These are phyloP conservation scores for Hirtodrosophila confusa DNA, from an alignment of 2,888 invertebrate genomes.

Conservation along the genomic window DNA sequence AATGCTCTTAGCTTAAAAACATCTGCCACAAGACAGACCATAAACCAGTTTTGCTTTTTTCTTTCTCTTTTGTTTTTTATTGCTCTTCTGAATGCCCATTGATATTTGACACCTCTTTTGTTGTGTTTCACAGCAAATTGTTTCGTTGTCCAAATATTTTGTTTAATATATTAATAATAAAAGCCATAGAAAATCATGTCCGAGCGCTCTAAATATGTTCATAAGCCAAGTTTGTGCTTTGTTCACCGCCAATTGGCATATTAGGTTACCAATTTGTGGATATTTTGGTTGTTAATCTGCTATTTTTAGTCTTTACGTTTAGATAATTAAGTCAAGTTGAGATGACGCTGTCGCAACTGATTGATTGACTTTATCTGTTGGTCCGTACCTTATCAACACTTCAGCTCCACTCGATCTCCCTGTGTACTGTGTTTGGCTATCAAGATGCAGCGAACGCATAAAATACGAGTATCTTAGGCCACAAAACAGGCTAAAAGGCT, in stretches of 20 bases:
- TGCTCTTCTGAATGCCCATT: slow-evolving; percentile 11
- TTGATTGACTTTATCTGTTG: slow-evolving; percentile 74
- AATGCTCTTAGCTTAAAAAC: slow-evolving; percentile 38
- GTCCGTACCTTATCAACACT: slow-evolving; percentile 65
- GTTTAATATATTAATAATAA: slow-evolving; percentile 65
- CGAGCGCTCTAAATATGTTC: slow-evolving; percentile 31
- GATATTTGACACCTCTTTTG: slow-evolving; percentile 46
- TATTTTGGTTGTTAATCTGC: slow-evolving; percentile 43
- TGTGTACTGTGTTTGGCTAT: slow-evolving; percentile 53
- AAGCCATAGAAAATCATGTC: slow-evolving; percentile 41
- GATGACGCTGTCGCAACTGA: slow-evolving; percentile 67
- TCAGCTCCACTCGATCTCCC: slow-evolving; percentile 39
- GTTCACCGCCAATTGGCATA: slow-evolving; percentile 58
- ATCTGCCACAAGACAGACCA: slow-evolving; percentile 4
- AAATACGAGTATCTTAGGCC: slow-evolving; percentile 39
- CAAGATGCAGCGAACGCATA: slow-evolving; percentile 57
- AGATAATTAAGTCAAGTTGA: slow-evolving; percentile 72
- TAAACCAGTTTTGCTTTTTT: slow-evolving; percentile 35
- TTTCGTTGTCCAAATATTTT: slow-evolving; percentile 40
- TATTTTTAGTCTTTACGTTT: slow-evolving; percentile 51
- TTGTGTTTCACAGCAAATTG: slow-evolving; percentile 35
- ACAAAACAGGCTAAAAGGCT: slow-evolving; percentile 29
- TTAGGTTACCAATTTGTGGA: slow-evolving; percentile 57
- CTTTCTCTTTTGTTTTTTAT: too few relatives aligned
- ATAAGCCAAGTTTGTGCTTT: slow-evolving; percentile 30